phyloP scores from a whole-genome alignment of 2,113 vertebrate species.

The Cottus gobio region DNA sequence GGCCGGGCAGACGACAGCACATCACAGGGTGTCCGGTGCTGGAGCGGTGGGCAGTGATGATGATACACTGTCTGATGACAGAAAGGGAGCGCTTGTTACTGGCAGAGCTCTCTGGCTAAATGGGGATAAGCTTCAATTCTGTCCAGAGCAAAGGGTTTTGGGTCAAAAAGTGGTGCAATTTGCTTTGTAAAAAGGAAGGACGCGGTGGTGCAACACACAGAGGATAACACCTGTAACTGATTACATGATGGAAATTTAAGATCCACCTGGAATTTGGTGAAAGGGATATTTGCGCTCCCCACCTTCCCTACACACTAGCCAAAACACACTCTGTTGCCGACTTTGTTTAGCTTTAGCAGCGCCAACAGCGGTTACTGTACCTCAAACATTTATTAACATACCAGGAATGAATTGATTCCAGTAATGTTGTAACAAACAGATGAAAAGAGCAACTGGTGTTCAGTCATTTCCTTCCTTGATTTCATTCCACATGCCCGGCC shows the following conservation, averaged over 20 bases:
- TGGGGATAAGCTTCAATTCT: slow-evolving; percentile 46
- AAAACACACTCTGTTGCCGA: slow-evolving; percentile 45
- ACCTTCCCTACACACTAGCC: slow-evolving; percentile 27
- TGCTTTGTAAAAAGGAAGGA: slow-evolving; percentile 33
- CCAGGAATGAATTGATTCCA: slow-evolving; percentile 35
- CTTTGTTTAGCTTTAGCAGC: slow-evolving; percentile 45
- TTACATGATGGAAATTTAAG: slow-evolving; percentile 55
- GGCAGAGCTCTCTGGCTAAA: slow-evolving; percentile 46
- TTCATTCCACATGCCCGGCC: slow-evolving; percentile 18
- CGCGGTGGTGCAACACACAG: slow-evolving; percentile 9
- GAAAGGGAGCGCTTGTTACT: slow-evolving; percentile 48
- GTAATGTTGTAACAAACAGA: slow-evolving; percentile 52
- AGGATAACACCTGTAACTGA: slow-evolving; percentile 55
- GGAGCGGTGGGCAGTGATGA: slow-evolving; percentile 32
- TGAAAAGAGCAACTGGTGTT: slow-evolving; percentile 20
- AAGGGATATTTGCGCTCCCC: slow-evolving; percentile 47
- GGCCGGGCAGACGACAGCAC: slow-evolving; percentile 48
- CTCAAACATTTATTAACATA: slow-evolving; percentile 56
- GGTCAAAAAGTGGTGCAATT: slow-evolving; percentile 38
- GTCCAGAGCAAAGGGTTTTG: slow-evolving; percentile 28
- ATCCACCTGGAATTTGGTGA: slow-evolving; percentile 44
- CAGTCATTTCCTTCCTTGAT: slow-evolving; percentile 30
- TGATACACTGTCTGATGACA: slow-evolving; percentile 48
- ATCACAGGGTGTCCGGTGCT: slow-evolving; percentile 28
- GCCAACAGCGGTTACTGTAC: slow-evolving; percentile 23